Base-by-base conservation (phyloP, 2,113 vertebrate species). In the Chloropsis hardwickii region DNA sequence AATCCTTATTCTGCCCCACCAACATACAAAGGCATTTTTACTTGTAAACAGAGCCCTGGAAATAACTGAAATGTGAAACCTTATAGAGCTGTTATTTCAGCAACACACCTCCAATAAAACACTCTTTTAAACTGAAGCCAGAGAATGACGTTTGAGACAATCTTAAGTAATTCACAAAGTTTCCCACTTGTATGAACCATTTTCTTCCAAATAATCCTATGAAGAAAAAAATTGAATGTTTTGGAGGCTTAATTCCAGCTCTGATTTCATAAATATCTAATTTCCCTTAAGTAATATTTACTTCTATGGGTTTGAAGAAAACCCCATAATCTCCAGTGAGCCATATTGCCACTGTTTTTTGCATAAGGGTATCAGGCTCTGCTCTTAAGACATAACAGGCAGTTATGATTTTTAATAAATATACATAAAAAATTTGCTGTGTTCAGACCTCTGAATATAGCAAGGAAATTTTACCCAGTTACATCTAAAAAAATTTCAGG, bases 1-100 rank as follows among this genome's bases (percentile, higher is more conserved):
- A 94, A 83, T 57, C 93, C 58, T 95, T 95, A 90, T 87, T 92
- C 90, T 97, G 60, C 51, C 78, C 87, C 79, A 94, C 87, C 90
- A 92, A 80, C 66, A 71, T 76, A 72, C 9, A 9, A 45, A 50
- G 37, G 27, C 0, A 2, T 47, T 85, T 80, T 47, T 24, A 45
- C 35, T 51, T 48, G 10, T 40, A 73, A 94, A 62, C 10, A 58
- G 50, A 73, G 29, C 17, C 25, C 15, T 60, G 31, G 17, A 81
- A 92, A 74, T 44, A 42, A 60, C 14, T 66, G n/a, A 47, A 45
- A 86, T 84, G 48, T 28, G 5, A 51, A 86, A 56, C 29, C 12
- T 61, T 24, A 14, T 1, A 35, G 12, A 86, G 21, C 7, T 86
- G 19, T n/a, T 57, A 57, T 77, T 78, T 83, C 60, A 86, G 28